phyloP scores from a whole-genome alignment of 2,113 vertebrate species.

The Onychostruthus taczanowskii region DNA sequence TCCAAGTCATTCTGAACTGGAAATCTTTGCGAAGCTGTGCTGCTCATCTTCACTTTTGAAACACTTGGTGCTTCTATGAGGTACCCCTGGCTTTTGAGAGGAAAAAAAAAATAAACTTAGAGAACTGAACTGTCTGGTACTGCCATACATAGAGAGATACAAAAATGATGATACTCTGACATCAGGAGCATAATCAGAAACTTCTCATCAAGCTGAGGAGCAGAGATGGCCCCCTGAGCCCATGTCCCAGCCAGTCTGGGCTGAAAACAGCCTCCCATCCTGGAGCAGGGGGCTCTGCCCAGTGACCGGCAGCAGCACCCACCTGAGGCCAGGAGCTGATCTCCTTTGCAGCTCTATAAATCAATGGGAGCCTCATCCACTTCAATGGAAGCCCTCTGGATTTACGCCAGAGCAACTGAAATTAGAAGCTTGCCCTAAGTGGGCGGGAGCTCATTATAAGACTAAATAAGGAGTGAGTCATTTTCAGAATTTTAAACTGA shows the following conservation, averaged over 20 bases:
- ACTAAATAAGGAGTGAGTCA: conserved; percentile 69
- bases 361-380: conserved; percentile 2
- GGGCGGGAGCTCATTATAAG: conserved; percentile 63
- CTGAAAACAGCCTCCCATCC: background rate
- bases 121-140: background rate
- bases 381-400: conserved; percentile 46
- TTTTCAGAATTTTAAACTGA: conserved; percentile 68
- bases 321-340: background rate
- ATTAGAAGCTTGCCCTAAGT: conserved; percentile 60
- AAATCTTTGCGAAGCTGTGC: background rate
- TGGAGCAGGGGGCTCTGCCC: background rate
- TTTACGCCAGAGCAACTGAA: conserved; percentile 47
- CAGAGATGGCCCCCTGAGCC: background rate
- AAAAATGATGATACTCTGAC: background rate
- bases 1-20: background rate
- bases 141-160: background rate
- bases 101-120: background rate
- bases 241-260: background rate
- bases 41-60: background rate
- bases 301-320: background rate
- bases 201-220: background rate
- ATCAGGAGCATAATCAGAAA: background rate
- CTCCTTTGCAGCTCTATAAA: background rate
- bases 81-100: background rate
- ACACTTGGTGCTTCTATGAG: background rate